These are phyloP conservation scores for Sus cebifrons DNA, from an alignment of 2,797 vertebrate species.

Conservation along the genomic window DNA sequence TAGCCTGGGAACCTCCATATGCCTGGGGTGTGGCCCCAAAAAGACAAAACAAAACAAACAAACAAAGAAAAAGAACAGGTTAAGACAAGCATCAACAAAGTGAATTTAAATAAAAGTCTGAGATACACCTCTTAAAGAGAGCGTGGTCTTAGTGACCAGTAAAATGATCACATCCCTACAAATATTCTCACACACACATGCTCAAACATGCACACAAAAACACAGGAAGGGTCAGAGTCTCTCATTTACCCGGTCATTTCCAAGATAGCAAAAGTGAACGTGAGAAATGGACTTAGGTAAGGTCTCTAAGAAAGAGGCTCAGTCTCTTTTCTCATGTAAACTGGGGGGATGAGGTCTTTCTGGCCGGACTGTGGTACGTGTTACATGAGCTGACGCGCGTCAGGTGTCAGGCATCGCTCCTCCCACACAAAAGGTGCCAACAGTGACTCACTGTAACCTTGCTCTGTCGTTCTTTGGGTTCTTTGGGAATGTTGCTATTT, in stretches of 20 bases:
- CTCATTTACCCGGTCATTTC: not conserved
- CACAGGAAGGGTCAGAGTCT: rapidly evolving
- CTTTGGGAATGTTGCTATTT: not conserved
- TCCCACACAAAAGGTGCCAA: no score
- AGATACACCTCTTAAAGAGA: not conserved
- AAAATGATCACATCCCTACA: not conserved
- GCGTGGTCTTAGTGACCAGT: not conserved
- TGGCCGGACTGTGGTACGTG: not conserved
- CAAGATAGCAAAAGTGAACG: not conserved
- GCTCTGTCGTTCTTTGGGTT: not conserved
- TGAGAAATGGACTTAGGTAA: not conserved
- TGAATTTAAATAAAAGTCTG: not conserved
- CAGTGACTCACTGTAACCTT: rapidly evolving
- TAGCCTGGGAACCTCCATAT: no score
- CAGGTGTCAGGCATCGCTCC: no score
- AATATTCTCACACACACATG: not conserved
- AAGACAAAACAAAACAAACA: no score
- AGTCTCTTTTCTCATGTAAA: not conserved
- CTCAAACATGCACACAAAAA: not conserved
- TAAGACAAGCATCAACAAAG: not conserved
- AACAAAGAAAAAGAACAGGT: not conserved
- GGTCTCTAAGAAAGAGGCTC: not conserved
- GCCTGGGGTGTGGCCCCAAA: no score
- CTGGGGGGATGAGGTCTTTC: rapidly evolving
- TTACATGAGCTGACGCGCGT: not conserved